Conservation (phyloP, 64 coral and sea anemone species). For the Orbicella faveolata region DNA sequence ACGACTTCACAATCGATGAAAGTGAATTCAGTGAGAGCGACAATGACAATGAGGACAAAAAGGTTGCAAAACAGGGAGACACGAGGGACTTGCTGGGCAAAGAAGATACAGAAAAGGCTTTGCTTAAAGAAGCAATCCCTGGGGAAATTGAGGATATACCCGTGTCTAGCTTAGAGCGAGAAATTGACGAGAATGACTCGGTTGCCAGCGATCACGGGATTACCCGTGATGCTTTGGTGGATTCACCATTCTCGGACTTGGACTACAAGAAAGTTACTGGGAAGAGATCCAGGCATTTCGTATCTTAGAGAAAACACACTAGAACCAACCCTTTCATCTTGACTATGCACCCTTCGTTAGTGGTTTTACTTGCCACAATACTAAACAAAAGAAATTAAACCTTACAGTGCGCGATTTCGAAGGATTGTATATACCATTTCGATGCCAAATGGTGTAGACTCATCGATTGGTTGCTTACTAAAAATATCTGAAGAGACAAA, state of each 20-base stretch:
- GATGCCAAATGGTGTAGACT: too few species aligned
- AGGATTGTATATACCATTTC: too few species aligned
- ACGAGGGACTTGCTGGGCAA: conserved; percentile 61
- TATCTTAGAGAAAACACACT: neutral
- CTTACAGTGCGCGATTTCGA: too few species aligned
- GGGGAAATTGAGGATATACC: conserved; percentile 60
- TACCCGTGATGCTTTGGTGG: conserved; percentile 51
- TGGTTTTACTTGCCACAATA: neutral
- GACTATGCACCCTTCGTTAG: neutral
- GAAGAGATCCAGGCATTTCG: conserved; percentile 49
- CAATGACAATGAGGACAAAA: conserved; percentile 4
- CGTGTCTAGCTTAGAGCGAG: conserved; percentile 61
- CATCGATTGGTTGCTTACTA: too few species aligned
- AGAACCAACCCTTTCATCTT: neutral
- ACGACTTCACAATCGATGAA: conserved; percentile 23
- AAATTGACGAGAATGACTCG: conserved; percentile 58
- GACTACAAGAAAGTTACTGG: conserved; percentile 62
- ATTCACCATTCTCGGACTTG: conserved; percentile 57
- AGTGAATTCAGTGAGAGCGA: neutral
- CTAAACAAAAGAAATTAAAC: too few species aligned
- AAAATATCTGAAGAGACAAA: too few species aligned
- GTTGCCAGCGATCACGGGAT: conserved; percentile 61
- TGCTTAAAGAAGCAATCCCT: conserved; percentile 47
- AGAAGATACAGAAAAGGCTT: conserved; percentile 48
- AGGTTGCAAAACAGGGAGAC: conserved; percentile 32